Conservation (phyloP, 2,888 invertebrate species). For the Erebia epiphron region DNA sequence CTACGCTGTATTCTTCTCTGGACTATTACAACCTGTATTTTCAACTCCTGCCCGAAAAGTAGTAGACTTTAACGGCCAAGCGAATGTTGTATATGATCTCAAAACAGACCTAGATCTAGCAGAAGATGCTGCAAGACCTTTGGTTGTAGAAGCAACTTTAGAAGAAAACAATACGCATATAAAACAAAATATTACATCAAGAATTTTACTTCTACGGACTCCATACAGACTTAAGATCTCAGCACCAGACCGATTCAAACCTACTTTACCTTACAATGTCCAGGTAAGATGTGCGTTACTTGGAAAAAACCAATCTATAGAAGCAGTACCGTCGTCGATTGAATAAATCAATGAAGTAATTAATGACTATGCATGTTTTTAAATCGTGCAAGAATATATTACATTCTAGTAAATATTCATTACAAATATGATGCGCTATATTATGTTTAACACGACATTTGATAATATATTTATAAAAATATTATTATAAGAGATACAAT, state of each 20-base stretch:
- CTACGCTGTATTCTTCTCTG: slow-evolving; percentile 91
- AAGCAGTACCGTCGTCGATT: not conserved
- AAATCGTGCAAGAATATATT: not conserved
- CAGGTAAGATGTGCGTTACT: slow-evolving; percentile 77
- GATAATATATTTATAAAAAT: not conserved
- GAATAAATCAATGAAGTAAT: not conserved
- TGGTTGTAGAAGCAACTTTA: slow-evolving; percentile 93
- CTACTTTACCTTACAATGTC: slow-evolving; percentile 91
- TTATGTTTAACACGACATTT: not conserved
- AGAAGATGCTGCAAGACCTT: slow-evolving; percentile 90
- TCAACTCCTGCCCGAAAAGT: slow-evolving; percentile 89
- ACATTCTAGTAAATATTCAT: slow-evolving; percentile 7
- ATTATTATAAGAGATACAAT: not conserved
- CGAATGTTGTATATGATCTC: slow-evolving; percentile 89
- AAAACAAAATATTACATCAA: slow-evolving; percentile 89
- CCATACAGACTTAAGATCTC: slow-evolving; percentile 87
- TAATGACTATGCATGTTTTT: not conserved
- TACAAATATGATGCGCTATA: not conserved
- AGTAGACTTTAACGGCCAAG: slow-evolving; percentile 84
- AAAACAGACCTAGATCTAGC: slow-evolving; percentile 88
- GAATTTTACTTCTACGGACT: slow-evolving; percentile 83
- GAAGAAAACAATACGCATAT: slow-evolving; percentile 95
- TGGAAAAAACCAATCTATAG: not conserved
- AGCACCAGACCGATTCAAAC: slow-evolving; percentile 94
- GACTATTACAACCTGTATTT: slow-evolving; percentile 90